Evolutionary conservation across 2,888 invertebrate species (phyloP).

Genomic region (Aphrophora alni): DNA sequence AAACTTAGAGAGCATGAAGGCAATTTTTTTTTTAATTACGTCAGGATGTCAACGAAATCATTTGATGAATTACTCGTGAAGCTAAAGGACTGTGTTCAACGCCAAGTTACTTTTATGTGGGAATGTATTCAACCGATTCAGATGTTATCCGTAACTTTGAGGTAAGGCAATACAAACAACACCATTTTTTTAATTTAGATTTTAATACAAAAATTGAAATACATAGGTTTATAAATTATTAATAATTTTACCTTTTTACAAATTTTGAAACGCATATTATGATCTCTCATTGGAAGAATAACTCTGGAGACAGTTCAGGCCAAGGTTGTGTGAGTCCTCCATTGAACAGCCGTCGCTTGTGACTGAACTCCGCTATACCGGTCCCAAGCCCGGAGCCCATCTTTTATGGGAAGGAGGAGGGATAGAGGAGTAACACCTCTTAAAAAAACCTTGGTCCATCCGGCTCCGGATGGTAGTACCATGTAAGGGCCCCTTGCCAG

Average conservation of each 20-base stretch:
- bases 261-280: neutral
- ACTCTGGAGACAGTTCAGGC: neutral
- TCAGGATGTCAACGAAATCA: constrained; percentile 32
- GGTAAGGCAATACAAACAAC: neutral
- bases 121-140: constrained; percentile 22
- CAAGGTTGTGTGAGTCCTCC: neutral
- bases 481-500: too few relatives aligned
- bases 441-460: too few relatives aligned
- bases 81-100: neutral
- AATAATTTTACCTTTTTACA: neutral
- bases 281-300: neutral
- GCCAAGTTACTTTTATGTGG: constrained; percentile 18
- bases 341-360: neutral
- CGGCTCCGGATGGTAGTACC: too few relatives aligned
- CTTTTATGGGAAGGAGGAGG: too few relatives aligned
- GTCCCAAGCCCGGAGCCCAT: too few relatives aligned
- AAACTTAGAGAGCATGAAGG: constrained; percentile 28
- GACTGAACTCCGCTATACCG: neutral
- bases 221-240: neutral
- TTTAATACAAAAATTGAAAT: neutral
- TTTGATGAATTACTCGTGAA: constrained; percentile 32
- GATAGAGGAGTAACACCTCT: too few relatives aligned
- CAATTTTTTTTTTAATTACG: constrained; percentile 26
- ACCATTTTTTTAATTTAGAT: neutral
- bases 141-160: constrained; percentile 10